Evolutionary conservation across 2,113 vertebrate genomes (phyloP), one percentile per base, ranked within the genome.

Genomic region (Heterochromis multidens): DNA sequence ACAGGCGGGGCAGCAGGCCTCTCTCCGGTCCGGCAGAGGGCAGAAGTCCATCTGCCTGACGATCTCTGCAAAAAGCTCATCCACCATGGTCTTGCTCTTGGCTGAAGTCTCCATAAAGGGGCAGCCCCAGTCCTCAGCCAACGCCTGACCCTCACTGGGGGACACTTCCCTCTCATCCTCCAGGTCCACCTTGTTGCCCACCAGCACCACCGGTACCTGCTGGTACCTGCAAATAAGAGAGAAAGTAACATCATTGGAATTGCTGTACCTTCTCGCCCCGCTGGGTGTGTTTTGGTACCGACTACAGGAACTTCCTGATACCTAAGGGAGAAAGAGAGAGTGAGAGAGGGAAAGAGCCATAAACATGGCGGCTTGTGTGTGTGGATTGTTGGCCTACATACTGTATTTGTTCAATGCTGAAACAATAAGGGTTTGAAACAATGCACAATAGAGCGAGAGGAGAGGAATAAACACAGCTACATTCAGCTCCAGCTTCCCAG

Each of bases 21-120:
- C 97, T 76, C 97, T 97, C 93, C 97, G 97, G 96, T 99, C 97
- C 1, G 98, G 98, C 95, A 98, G 96, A n/a, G 98, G 96, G 54
- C 97, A 97, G 89, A 98, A 99, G 96, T 99, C 98, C 98, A 99
- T 99, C 93, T 99, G 98, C 95, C 98, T 94, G 89, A 99, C 98
- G 43, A 99, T 99, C 94, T 99, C 98, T 0, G 98, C 97, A 84
- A 99, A 99, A 35, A 99, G 97, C 94, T 99, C 98, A 87, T 99
- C 98, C 96, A 99, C 98, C 98, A 98, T 99, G 54, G 97, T 98
- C 96, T 99, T 99, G 94, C 98, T 99, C 93, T 99, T 99, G 88
- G 98, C 98, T 1, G 98, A 99, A 2, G 98, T 99, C 96, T 99
- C 98, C 97, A 99, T 98, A 87, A 99, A 99, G 29, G 98, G 98